These are phyloP conservation scores for Erinaceus europaeus DNA, from an alignment of 2,113 vertebrate genomes.

Conservation along the genomic window DNA sequence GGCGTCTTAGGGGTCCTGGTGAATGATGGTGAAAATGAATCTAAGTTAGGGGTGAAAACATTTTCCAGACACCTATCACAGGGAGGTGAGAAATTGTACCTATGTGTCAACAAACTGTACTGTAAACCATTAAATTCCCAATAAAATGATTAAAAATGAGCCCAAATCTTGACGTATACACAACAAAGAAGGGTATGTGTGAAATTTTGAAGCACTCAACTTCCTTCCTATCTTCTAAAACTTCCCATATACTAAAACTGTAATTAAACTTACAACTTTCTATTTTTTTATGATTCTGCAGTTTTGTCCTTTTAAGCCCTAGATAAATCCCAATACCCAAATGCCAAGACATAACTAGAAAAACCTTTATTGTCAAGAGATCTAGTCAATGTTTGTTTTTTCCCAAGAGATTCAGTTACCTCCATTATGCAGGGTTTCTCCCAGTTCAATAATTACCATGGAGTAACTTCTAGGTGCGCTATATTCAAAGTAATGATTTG, in stretches of 20 bases:
- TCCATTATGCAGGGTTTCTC: slow-evolving; percentile 29
- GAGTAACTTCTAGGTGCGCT: not conserved
- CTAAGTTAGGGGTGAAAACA: too few species aligned
- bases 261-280: not conserved
- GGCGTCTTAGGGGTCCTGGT: too few species aligned
- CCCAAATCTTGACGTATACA: not conserved
- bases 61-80: too few species aligned
- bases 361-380: not conserved
- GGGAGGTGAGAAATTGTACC: too few species aligned
- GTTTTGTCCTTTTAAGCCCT: not conserved
- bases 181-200: not conserved
- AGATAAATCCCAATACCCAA: slow-evolving; percentile 15
- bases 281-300: not conserved
- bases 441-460: not conserved
- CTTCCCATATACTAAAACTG: not conserved
- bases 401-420: slow-evolving; percentile 9
- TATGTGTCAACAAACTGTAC: too few species aligned
- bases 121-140: too few species aligned
- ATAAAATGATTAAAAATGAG: too few species aligned
- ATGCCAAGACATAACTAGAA: not conserved
- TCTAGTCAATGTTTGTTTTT: slow-evolving; percentile 3
- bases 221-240: not conserved
- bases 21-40: too few species aligned
- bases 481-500: slow-evolving; percentile 38
- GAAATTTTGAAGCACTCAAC: not conserved